Evolutionary conservation across 2,888 invertebrate genomes (phyloP).

Genomic region (Dryomyza anilis): DNA sequence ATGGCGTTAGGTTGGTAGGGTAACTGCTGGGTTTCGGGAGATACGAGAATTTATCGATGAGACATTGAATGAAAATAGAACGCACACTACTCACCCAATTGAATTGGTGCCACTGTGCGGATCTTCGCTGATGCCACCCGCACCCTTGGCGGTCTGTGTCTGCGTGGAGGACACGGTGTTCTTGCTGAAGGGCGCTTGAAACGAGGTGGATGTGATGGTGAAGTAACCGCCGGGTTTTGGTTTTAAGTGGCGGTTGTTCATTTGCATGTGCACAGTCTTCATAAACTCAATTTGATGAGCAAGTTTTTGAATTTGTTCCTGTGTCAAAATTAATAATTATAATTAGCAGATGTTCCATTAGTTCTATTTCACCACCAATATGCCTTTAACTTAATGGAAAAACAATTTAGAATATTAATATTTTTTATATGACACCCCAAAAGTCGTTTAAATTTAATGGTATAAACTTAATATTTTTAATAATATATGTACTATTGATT

Average conservation of each 20-base stretch:
- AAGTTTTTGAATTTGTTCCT: conserved; percentile 90
- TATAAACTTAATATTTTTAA: too few relatives aligned
- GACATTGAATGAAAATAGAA: neutral
- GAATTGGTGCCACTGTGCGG: conserved; percentile 48
- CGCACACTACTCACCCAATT: conserved; percentile 46
- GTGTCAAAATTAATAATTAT: neutral
- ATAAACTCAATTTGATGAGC: conserved; percentile 92
- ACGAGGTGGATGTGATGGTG: conserved; percentile 66
- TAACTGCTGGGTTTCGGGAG: conserved; percentile 36
- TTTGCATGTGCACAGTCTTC: conserved; percentile 93
- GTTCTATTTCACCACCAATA: too few relatives aligned
- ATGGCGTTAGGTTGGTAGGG: conserved; percentile 52
- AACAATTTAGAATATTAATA: too few relatives aligned
- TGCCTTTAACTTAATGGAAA: too few relatives aligned
- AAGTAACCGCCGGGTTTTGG: conserved; percentile 84
- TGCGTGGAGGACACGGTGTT: conserved; percentile 56
- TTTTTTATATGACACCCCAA: too few relatives aligned
- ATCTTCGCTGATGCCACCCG: conserved; percentile 44
- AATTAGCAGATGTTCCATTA: neutral
- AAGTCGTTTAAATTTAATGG: too few relatives aligned
- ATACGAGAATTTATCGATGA: neutral
- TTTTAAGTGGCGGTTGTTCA: conserved; percentile 87
- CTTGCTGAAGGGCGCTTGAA: conserved; percentile 60
- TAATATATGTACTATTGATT: too few relatives aligned
- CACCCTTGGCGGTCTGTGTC: conserved; percentile 56